Conservation (phyloP, 2,888 invertebrate genomes). For the Eupeodes luniger region DNA sequence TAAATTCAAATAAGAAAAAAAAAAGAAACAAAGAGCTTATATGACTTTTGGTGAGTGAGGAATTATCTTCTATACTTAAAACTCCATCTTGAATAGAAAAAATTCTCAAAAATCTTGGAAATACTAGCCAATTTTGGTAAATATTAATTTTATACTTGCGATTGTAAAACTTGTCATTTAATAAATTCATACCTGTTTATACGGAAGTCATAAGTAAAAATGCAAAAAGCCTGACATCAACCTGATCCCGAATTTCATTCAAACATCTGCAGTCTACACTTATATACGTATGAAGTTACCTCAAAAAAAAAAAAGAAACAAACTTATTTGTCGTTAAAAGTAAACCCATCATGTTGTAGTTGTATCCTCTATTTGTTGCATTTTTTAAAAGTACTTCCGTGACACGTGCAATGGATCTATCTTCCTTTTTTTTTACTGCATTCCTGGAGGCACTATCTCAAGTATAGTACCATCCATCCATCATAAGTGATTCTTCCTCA, state of each 20-base stretch:
- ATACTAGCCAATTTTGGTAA: too few species aligned
- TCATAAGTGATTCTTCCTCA: conserved; percentile 40
- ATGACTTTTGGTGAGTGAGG: too few species aligned
- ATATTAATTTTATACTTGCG: too few species aligned
- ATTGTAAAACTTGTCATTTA: too few species aligned
- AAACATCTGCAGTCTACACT: not conserved
- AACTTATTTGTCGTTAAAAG: not conserved
- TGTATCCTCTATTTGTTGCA: not conserved
- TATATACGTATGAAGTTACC: too few species aligned
- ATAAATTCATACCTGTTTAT: not conserved
- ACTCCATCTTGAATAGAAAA: too few species aligned
- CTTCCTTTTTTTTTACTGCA: not conserved
- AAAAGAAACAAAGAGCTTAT: too few species aligned
- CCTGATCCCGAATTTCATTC: not conserved
- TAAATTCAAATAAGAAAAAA: too few species aligned
- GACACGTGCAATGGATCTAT: conserved; percentile 43
- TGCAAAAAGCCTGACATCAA: not conserved
- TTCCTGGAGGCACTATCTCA: conserved; percentile 8
- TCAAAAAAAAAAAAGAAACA: not conserved
- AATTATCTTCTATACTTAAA: too few species aligned
- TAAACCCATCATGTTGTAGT: not conserved
- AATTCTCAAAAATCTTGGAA: too few species aligned
- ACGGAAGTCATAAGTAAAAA: not conserved
- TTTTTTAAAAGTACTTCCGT: conserved; percentile 20
- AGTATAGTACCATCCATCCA: not conserved